phyloP scores from a whole-genome alignment of 2,888 invertebrate genomes.

The Brachyopa scutellaris region DNA sequence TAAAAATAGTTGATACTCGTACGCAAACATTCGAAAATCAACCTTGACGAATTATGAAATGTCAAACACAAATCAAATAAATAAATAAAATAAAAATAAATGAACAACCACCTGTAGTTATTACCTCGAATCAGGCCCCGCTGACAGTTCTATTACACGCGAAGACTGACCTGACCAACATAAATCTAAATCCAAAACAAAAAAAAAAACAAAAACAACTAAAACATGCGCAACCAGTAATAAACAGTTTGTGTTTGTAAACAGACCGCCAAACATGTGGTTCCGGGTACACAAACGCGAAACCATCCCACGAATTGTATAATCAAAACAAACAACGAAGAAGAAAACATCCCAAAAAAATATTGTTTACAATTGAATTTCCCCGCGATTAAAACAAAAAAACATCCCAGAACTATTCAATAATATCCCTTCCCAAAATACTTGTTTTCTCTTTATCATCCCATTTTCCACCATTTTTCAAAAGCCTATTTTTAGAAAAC shows the following conservation, averaged over 20 bases:
- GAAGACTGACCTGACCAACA: background rate
- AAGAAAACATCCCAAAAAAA: slow-evolving; percentile 20
- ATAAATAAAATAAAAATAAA: slow-evolving; percentile 26
- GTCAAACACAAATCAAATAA: background rate
- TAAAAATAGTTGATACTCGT: slow-evolving; percentile 2
- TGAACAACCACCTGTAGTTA: slow-evolving; percentile 12
- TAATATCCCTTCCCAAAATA: slow-evolving; percentile 32
- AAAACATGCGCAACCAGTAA: slow-evolving; percentile 30
- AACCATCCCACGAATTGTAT: slow-evolving; percentile 12
- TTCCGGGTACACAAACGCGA: background rate
- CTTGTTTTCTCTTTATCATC: slow-evolving; percentile 12
- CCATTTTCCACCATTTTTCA: slow-evolving; percentile 41
- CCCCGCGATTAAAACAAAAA: background rate
- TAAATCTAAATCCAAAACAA: background rate
- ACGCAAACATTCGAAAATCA: background rate
- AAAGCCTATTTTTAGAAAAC: slow-evolving; percentile 59
- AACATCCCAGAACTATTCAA: slow-evolving; percentile 23
- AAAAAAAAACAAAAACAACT: background rate
- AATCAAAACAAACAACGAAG: slow-evolving; percentile 44
- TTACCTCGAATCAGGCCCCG: background rate
- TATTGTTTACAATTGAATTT: slow-evolving; percentile 33
- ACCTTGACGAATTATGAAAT: slow-evolving; percentile 19
- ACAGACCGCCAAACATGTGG: slow-evolving; percentile 23
- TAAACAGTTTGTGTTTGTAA: slow-evolving; percentile 53
- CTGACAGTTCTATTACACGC: slow-evolving; percentile 9